Percentiles rank a stretch among this genome's conserved stretches.
These are phyloP conservation scores for Eclectus roratus DNA, from an alignment of 2,113 vertebrate genomes.

Conservation along the genomic window DNA sequence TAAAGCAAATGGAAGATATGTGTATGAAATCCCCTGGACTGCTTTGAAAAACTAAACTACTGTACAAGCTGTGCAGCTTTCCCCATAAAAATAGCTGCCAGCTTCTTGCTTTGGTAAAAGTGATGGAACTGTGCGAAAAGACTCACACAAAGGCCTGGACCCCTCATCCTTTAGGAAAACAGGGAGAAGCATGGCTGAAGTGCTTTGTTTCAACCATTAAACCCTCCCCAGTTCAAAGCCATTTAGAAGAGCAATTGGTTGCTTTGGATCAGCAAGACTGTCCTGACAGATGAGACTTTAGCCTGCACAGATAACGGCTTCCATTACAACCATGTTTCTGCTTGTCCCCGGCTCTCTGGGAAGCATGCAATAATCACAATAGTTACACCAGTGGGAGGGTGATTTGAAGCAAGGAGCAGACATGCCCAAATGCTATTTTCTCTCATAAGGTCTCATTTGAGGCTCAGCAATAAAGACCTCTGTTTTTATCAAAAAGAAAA, in stretches of 20 bases:
- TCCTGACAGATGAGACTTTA: neutral
- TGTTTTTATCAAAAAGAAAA: neutral
- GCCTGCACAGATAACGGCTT: neutral
- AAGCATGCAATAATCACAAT: neutral
- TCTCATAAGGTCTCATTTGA: neutral
- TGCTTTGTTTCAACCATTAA: neutral
- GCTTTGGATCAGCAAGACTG: neutral
- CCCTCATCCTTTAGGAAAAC: neutral
- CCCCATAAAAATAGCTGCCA: neutral
- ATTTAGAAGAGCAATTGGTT: neutral
- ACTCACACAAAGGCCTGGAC: neutral
- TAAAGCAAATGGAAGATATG: conserved; percentile 19
- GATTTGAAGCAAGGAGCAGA: neutral
- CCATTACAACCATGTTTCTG: neutral
- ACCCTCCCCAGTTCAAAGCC: neutral
- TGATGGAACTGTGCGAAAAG: neutral
- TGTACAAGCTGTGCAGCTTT: neutral
- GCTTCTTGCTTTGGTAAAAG: neutral
- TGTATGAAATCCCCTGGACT: conserved; percentile 21
- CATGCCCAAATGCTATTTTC: neutral
- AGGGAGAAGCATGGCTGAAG: neutral
- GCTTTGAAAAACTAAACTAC: conserved; percentile 21
- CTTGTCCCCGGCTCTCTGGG: neutral
- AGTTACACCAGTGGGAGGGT: neutral
- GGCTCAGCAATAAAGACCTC: neutral